Base-by-base conservation (phyloP, 2,888 invertebrate species). In the Dolichopus griseipennis region DNA sequence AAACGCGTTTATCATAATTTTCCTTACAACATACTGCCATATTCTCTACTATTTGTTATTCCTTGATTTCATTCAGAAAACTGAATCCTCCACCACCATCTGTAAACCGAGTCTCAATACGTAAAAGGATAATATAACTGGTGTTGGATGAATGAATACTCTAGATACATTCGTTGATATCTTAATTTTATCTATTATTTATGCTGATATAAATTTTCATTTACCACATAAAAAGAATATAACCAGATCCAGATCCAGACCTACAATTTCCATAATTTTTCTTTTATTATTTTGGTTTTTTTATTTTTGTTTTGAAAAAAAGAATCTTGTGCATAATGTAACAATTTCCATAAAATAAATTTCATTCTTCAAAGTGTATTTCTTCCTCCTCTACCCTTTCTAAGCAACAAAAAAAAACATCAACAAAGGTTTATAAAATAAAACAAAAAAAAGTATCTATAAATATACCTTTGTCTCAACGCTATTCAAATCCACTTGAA, bases 121-220 rank as follows among this genome's bases (percentile, higher is more conserved):
- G 5, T 4, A 27, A 27, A 27, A 27, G 3, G 5, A 27, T 27
- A 27, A 27, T 27, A 27, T 27, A 27, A 27, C 27, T 27, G 27
- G 27, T 27, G 27, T 2, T 27, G 5, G 37, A 37, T 37, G 8
- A 37, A 37, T 37, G 37, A 10, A 27, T 27, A 27, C 12, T 37
- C 37, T 12, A 37, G 37, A 12, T 37, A 37, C 37, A 37, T 52
- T 41, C 12, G 52, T 18, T 52, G n/a, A 18, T 52, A 52, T 52
- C 52, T 52, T 52, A 12, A 52, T 52, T 52, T 52, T 52, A 52
- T 52, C 52, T 52, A 52, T 52, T 52, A 52, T 52, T 52, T 52
- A 52, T 52, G 52, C 18, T 15, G n/a, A 15, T 15, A 52, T 52
- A 52, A 52, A 52, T 52, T 52, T 52, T 52, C 18, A 52, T 52